Conservation (phyloP, 1,140 invertebrate species). For the Zaprionus vittiger region DNA sequence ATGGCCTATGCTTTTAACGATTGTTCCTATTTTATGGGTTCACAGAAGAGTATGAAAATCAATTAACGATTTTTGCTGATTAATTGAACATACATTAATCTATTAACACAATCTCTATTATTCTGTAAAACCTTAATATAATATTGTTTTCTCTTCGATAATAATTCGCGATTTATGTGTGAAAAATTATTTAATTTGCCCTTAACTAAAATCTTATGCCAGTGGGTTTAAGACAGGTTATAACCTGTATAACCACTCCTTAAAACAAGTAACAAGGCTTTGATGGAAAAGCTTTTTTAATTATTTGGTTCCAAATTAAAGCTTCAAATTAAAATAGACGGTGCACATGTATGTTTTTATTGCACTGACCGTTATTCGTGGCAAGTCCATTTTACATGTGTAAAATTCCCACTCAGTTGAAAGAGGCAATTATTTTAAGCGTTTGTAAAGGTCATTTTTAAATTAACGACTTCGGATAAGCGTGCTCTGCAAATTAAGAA, state of each 20-base stretch:
- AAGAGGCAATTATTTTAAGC: background rate
- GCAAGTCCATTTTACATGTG: background rate
- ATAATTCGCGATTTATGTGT: background rate
- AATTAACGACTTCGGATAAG: background rate
- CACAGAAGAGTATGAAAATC: too few relatives aligned
- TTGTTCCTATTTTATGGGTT: too few relatives aligned
- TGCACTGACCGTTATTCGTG: conserved; percentile 1
- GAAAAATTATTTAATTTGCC: background rate
- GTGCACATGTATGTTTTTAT: background rate
- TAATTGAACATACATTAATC: too few relatives aligned
- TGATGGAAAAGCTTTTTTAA: background rate
- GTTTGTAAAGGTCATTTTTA: background rate
- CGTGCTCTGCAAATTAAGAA: conserved; percentile 3
- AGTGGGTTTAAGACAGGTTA: background rate
- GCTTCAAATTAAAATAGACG: too few relatives aligned
- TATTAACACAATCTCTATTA: too few relatives aligned
- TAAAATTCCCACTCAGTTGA: conserved; percentile 1
- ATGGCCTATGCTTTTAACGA: too few relatives aligned
- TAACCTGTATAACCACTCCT: too few relatives aligned
- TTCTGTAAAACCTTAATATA: too few relatives aligned
- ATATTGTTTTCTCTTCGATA: too few relatives aligned
- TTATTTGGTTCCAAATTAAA: background rate
- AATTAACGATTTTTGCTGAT: too few relatives aligned
- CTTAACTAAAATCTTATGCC: background rate
- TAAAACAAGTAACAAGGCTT: background rate